These are phyloP conservation scores for Drosophila villosipedis DNA, from an alignment of 2,888 invertebrate species.

Conservation along the genomic window DNA sequence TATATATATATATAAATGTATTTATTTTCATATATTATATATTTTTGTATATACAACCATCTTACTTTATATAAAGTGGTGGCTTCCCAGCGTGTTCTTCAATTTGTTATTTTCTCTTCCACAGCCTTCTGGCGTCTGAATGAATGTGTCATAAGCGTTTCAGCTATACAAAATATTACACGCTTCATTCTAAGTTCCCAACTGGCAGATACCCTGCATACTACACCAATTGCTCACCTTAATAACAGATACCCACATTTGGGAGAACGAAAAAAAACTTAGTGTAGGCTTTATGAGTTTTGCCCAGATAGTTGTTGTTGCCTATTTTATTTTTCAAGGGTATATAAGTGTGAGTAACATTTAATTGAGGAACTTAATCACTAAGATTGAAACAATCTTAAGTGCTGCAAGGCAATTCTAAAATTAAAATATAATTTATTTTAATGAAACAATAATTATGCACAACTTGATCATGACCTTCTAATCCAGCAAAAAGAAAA, in stretches of 20 bases:
- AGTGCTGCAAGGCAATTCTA: not conserved
- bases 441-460: not conserved
- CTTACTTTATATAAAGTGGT: conserved; percentile 30
- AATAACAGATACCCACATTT: not conserved
- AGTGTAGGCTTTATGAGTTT: not conserved
- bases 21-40: not conserved
- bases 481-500: not conserved
- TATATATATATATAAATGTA: not conserved
- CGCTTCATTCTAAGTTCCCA: not conserved
- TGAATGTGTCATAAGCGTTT: conserved; percentile 66
- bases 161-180: conserved; percentile 22
- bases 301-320: not conserved
- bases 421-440: not conserved
- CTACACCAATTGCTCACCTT: not conserved
- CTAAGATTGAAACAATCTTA: not conserved
- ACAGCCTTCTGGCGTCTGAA: conserved; percentile 49
- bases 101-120: conserved; percentile 48
- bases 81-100: conserved; percentile 42
- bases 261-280: not conserved
- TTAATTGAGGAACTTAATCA: too few species aligned
- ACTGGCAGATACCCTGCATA: conserved; percentile 3
- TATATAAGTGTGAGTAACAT: not conserved
- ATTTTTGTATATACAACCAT: not conserved
- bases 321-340: not conserved
- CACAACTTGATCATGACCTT: not conserved